Conservation (phyloP, 2,113 vertebrate genomes). For the Cyanocitta stelleri region DNA sequence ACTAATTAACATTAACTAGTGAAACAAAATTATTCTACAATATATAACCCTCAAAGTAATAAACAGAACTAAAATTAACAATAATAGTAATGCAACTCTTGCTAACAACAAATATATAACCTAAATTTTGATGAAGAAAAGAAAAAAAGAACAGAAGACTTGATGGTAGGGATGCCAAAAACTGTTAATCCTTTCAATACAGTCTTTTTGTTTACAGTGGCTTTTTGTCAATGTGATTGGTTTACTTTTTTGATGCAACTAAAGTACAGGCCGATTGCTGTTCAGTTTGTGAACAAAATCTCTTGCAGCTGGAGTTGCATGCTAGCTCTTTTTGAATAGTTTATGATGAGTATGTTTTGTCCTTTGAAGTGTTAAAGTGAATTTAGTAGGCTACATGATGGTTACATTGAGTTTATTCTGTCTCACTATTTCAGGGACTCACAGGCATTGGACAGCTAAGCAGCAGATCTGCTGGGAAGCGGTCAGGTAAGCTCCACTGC, state of each 20-base stretch:
- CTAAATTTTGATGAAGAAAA: slow-evolving; percentile 76
- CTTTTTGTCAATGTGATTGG: slow-evolving; percentile 88
- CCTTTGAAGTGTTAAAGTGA: slow-evolving; percentile 41
- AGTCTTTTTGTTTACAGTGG: slow-evolving; percentile 80
- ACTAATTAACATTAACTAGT: slow-evolving; percentile 94
- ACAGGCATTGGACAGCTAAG: slow-evolving; percentile 54
- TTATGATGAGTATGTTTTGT: slow-evolving; percentile 64
- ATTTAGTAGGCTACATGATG: not conserved
- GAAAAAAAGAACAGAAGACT: slow-evolving; percentile 61
- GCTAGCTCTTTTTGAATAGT: slow-evolving; percentile 61
- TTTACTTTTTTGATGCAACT: slow-evolving; percentile 99
- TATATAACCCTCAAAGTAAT: slow-evolving; percentile 86
- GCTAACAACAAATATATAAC: slow-evolving; percentile 88
- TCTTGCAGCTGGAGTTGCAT: slow-evolving; percentile 80
- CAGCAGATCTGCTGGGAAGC: slow-evolving; percentile 33
- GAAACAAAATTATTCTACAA: slow-evolving; percentile 82
- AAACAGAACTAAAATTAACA: slow-evolving; percentile 93
- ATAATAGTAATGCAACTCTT: slow-evolving; percentile 86
- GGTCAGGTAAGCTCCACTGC: slow-evolving; percentile 62
- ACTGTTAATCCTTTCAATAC: slow-evolving; percentile 75
- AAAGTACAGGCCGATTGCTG: slow-evolving; percentile 67
- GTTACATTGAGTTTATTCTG: slow-evolving; percentile 71
- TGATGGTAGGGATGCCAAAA: slow-evolving; percentile 80
- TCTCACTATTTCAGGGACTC: slow-evolving; percentile 72
- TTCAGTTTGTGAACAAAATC: slow-evolving; percentile 65